Evolutionary conservation across 2,797 vertebrate species (phyloP).

Genomic region (Sebastes itinus): DNA sequence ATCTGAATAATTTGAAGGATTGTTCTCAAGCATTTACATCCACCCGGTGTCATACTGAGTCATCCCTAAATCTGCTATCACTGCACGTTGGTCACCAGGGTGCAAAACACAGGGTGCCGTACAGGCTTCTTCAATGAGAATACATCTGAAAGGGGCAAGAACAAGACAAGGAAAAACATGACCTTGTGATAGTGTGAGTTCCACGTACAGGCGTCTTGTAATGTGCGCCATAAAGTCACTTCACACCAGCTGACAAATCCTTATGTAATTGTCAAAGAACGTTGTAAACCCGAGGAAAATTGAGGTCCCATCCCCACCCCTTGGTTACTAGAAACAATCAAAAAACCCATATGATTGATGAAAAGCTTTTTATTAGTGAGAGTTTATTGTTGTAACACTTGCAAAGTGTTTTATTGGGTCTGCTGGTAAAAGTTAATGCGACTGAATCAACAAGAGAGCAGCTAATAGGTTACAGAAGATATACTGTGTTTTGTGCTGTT

Average conservation of each 20-base stretch:
- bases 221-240: not conserved
- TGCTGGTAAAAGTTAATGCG: constrained; percentile 25
- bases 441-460: not conserved
- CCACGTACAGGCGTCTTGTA: not conserved
- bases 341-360: not conserved
- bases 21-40: not conserved
- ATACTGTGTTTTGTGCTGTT: not conserved
- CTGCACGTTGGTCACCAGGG: not conserved
- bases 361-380: constrained; percentile 22
- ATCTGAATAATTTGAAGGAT: not conserved
- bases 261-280: constrained; percentile 1
- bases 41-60: not conserved
- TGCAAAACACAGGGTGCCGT: not conserved
- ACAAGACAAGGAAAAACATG: not conserved
- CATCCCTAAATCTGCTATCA: not conserved
- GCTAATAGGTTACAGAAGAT: constrained; percentile 20
- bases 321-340: constrained; percentile 15
- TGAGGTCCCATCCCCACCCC: not conserved
- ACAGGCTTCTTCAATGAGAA: not conserved
- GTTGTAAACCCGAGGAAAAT: constrained; percentile 3
- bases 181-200: not conserved
- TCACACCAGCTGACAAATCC: constrained; percentile 5
- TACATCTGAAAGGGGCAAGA: not conserved
- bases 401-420: constrained; percentile 27
- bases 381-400: constrained; percentile 30